Base-by-base conservation (phyloP, 2,888 invertebrate genomes). In the Deilephila porcellus region DNA sequence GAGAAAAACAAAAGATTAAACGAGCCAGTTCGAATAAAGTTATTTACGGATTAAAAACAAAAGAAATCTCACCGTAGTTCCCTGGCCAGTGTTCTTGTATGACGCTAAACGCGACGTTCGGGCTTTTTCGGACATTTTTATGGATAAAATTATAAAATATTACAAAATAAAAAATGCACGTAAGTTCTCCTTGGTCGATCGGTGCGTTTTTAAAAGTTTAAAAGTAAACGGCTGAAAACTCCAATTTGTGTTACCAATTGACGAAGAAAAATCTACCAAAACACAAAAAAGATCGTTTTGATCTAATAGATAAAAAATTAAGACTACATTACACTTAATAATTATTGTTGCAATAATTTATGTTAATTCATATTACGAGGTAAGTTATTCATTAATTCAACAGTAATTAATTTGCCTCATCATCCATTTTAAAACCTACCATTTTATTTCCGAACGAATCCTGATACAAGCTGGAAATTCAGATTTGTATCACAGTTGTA, bases 61-160 rank as follows among this genome's bases (percentile, higher is more conserved):
- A 71, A 45, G 34, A n/a, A 20, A 14, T 87, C 92, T 95, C 95
- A 97, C 98, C 86, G 96, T 97, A 1, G 95, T 93, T 82, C 97
- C 97, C 79, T 97, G 96, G 29, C 97, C 96, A 85, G 96, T 96
- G 89, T 97, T 97, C 91, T 98, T 98, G 91, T 97, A 98, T 14
- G 96, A 95, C 71, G 96, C 94, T 79, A 97, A 93, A 82, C 98
- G 96, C 64, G 95, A 93, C 19, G 90, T 84, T 29, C 90, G 90
- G 34, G 93, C 94, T 84, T 95, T 95, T 78, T 97, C 97, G 80
- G 96, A 95, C 97, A 97, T 73, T 67, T 67, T 56, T 32, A 37
- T 6, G 64, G 45, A 19, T 59, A 29, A 59, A 52, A 52, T 25
- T 52, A 14, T 1, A n/a, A 25, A 25, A 6, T 67, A 67, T 52